A percentile compares a stretch with the other conserved stretches of the same genome.
Conservation (phyloP, 30 jellyfish, hydroid and myxozoan species). For the Sanderia malayensis region DNA sequence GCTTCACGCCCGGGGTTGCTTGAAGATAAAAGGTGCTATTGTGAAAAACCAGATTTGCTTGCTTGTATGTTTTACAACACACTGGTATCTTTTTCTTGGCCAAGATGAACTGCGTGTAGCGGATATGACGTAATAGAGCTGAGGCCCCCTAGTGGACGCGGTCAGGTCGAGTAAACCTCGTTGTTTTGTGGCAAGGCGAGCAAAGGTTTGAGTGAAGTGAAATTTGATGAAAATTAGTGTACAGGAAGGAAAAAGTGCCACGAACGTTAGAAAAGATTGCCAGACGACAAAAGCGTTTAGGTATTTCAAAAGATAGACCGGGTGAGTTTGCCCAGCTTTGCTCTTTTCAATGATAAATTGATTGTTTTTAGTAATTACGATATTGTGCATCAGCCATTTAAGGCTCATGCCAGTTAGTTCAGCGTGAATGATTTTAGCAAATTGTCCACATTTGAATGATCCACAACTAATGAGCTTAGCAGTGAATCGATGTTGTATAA, state of each 20-base stretch:
- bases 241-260: conserved; percentile 3
- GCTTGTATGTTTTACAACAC: background rate
- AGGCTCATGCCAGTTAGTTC: conserved; percentile 45
- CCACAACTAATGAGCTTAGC: conserved; percentile 49
- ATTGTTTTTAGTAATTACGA: conserved; percentile 41
- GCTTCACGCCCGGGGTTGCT: no score
- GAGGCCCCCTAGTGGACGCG: conserved; percentile 54
- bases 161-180: conserved; percentile 16
- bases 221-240: conserved; percentile 25
- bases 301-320: conserved; percentile 5
- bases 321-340: conserved; percentile 32
- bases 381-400: conserved; percentile 32
- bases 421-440: conserved; percentile 63
- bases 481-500: conserved; percentile 29
- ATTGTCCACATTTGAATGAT: conserved; percentile 42
- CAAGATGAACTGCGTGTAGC: background rate
- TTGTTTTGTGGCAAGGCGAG: conserved; percentile 20
- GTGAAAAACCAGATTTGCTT: no score
- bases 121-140: conserved; percentile 43
- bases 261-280: background rate
- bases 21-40: no score
- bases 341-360: conserved; percentile 28
- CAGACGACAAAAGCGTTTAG: background rate
- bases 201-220: background rate
- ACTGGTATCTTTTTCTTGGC: background rate